phyloP scores from a whole-genome alignment of 2,113 vertebrate genomes.

The Verasper variegatus region DNA sequence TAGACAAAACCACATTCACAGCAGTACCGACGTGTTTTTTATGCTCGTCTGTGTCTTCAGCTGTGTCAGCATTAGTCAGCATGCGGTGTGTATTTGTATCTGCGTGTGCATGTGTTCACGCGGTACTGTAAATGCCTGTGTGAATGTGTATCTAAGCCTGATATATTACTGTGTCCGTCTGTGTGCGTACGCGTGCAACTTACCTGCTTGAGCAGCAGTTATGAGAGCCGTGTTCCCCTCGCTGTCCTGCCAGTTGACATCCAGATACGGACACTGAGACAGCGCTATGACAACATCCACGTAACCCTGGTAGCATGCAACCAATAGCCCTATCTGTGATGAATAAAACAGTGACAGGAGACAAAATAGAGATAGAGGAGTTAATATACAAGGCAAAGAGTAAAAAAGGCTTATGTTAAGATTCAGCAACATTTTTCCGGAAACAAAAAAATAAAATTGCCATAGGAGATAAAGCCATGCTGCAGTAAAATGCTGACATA shows the following conservation, averaged over 20 bases:
- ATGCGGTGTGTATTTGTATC: slow-evolving; percentile 14
- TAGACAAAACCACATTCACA: not conserved
- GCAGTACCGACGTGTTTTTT: slow-evolving; percentile 6
- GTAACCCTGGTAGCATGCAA: slow-evolving; percentile 96
- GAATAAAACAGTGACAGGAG: slow-evolving; percentile 18
- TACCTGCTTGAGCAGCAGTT: slow-evolving; percentile 95
- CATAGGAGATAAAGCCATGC: slow-evolving; percentile 15
- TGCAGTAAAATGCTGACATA: slow-evolving; percentile 41
- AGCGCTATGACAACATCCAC: slow-evolving; percentile 93
- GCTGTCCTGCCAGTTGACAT: slow-evolving; percentile 97
- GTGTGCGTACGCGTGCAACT: not conserved
- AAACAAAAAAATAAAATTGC: slow-evolving; percentile 15
- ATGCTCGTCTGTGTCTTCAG: slow-evolving; percentile 9
- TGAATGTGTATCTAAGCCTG: not conserved
- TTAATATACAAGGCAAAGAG: slow-evolving; percentile 1
- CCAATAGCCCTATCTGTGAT: slow-evolving; percentile 89
- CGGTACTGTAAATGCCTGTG: slow-evolving; percentile 12
- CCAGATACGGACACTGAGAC: slow-evolving; percentile 91
- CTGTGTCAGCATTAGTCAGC: slow-evolving; percentile 29
- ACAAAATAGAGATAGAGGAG: not conserved
- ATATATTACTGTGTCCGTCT: not conserved
- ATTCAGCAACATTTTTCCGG: slow-evolving; percentile 33
- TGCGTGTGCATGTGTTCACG: not conserved
- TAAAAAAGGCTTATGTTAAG: slow-evolving; percentile 1
- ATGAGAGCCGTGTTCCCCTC: slow-evolving; percentile 97